phyloP scores from a whole-genome alignment of 2,113 vertebrate species.

The Petaurus breviceps region DNA sequence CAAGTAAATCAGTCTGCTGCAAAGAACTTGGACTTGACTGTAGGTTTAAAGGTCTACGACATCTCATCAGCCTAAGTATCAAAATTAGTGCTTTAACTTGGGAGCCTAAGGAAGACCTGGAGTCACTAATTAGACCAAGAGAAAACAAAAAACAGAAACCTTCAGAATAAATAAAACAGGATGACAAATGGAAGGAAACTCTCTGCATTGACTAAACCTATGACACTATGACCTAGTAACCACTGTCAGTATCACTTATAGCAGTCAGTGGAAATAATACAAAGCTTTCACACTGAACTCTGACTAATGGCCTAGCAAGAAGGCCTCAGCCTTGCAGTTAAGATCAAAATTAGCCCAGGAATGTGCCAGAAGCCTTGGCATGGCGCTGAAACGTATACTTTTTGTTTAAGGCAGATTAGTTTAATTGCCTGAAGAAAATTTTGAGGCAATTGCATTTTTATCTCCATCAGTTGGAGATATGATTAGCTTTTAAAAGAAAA shows the following conservation, averaged over 20 bases:
- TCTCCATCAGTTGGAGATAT: neutral
- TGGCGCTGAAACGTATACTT: neutral
- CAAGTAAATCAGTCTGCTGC: slow-evolving; percentile 39
- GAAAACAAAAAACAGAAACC: slow-evolving; percentile 39
- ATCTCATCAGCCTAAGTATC: slow-evolving; percentile 60
- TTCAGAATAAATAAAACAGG: slow-evolving; percentile 68
- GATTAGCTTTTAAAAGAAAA: slow-evolving; percentile 15
- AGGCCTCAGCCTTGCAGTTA: slow-evolving; percentile 74
- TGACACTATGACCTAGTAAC: slow-evolving; percentile 7
- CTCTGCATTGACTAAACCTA: slow-evolving; percentile 48
- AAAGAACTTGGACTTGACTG: neutral
- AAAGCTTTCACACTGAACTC: slow-evolving; percentile 45
- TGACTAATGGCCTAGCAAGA: slow-evolving; percentile 60
- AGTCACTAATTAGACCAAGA: slow-evolving; percentile 66
- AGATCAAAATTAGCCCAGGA: slow-evolving; percentile 70
- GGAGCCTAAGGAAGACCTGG: slow-evolving; percentile 63
- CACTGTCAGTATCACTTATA: slow-evolving; percentile 54
- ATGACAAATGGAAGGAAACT: slow-evolving; percentile 62
- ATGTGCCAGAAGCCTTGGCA: slow-evolving; percentile 37
- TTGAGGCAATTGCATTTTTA: neutral
- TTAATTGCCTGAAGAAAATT: neutral
- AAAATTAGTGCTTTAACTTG: slow-evolving; percentile 65
- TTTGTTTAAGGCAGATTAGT: neutral
- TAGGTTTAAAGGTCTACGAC: slow-evolving; percentile 43
- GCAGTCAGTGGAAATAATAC: slow-evolving; percentile 59